These are phyloP conservation scores for Sarcophaga peregrina DNA, from an alignment of 1,140 invertebrate species.

Conservation along the genomic window DNA sequence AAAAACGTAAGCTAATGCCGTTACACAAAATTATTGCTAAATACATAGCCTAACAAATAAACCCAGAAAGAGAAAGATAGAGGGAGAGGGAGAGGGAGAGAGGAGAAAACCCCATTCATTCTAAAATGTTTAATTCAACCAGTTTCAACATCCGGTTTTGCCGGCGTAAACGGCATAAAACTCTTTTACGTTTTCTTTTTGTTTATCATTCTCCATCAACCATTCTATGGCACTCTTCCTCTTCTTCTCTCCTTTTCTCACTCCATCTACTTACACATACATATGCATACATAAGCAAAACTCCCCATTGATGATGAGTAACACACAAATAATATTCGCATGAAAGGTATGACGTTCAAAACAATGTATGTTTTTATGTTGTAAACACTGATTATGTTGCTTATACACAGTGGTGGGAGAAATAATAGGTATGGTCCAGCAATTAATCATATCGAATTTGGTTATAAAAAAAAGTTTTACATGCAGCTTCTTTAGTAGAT, in stretches of 20 bases:
- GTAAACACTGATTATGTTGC: constrained; percentile 17
- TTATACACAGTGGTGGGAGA: neutral
- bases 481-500: no score
- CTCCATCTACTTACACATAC: no score
- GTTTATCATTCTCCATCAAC: no score
- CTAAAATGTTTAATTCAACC: neutral
- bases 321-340: neutral
- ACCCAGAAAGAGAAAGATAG: neutral
- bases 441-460: no score
- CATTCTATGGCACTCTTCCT: no score
- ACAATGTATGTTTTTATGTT: neutral
- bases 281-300: neutral
- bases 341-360: neutral
- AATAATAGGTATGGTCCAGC: no score
- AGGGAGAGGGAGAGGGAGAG: no score
- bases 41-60: constrained; percentile 5
- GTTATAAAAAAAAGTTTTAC: no score
- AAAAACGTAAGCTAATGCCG: neutral
- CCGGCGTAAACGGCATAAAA: neutral
- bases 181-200: no score
- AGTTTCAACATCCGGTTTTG: constrained; percentile 39
- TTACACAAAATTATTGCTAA: constrained; percentile 38
- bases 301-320: neutral
- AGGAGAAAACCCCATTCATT: no score
- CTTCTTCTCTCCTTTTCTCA: no score